Conservation (phyloP, 1,140 invertebrate genomes). For the Druon quercuslanigerum region DNA sequence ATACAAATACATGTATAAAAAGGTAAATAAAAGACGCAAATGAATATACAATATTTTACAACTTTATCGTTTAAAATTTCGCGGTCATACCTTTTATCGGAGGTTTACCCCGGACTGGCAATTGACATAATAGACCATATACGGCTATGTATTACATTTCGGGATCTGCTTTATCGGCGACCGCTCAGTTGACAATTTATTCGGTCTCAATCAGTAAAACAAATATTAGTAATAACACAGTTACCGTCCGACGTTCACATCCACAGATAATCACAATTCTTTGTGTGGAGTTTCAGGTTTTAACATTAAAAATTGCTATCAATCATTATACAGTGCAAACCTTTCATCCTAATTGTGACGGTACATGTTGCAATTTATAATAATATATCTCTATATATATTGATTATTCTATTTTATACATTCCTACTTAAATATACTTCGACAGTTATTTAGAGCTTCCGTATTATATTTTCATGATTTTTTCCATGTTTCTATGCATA, state of each 20-base stretch:
- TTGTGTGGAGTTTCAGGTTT: not conserved
- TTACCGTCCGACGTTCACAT: not conserved
- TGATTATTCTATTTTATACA: slow-evolving; percentile 46
- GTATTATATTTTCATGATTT: slow-evolving; percentile 42
- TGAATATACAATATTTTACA: slow-evolving; percentile 44
- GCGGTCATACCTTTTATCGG: slow-evolving; percentile 19
- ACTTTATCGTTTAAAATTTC: slow-evolving; percentile 35
- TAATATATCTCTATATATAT: not conserved
- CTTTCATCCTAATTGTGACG: slow-evolving; percentile 7
- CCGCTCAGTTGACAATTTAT: too few species aligned
- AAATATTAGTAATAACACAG: not conserved
- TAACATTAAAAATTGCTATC: not conserved
- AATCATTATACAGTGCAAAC: slow-evolving; percentile 11
- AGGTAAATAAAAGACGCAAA: not conserved
- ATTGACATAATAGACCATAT: not conserved
- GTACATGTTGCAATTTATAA: slow-evolving; percentile 26
- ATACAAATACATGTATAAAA: not conserved
- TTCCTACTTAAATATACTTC: slow-evolving; percentile 47
- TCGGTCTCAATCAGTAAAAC: not conserved
- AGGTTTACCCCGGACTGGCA: not conserved
- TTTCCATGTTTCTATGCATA: slow-evolving; percentile 55
- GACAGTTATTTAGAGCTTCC: slow-evolving; percentile 35
- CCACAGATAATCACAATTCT: slow-evolving; percentile 2
- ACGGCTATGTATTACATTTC: too few species aligned
- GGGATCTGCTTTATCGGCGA: too few species aligned